A percentile compares a stretch with the other conserved stretches of the same genome.
These are phyloP conservation scores for Cyclargus thomasi DNA, from an alignment of 1,140 invertebrate genomes.

Conservation along the genomic window DNA sequence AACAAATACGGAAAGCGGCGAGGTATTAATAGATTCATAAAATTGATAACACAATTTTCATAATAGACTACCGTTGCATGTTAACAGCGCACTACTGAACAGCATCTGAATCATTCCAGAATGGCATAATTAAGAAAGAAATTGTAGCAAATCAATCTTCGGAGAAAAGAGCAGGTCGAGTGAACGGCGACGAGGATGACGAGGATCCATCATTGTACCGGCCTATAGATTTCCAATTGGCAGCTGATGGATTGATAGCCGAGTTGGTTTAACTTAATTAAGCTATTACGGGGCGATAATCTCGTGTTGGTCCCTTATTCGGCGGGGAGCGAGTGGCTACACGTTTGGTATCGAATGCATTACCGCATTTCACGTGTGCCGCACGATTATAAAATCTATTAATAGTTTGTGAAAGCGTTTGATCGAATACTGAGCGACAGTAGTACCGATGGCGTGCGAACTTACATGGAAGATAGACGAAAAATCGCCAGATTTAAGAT, in stretches of 20 bases:
- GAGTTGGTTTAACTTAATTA: conserved; percentile 1
- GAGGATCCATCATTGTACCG: background rate
- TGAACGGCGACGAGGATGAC: background rate
- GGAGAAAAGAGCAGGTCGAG: background rate
- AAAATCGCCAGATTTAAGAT: background rate
- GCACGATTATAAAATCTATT: conserved; percentile 12
- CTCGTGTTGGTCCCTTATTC: background rate
- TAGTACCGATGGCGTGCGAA: background rate
- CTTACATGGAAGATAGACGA: background rate
- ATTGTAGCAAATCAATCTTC: background rate
- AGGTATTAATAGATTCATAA: background rate
- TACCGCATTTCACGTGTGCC: conserved; percentile 8
- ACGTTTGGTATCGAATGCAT: background rate
- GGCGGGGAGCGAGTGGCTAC: background rate
- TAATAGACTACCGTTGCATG: background rate
- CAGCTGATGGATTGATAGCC: background rate
- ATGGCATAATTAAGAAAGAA: background rate
- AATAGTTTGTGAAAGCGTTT: conserved; percentile 8
- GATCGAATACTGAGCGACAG: background rate
- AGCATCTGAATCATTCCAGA: background rate
- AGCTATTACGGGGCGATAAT: conserved; percentile 2
- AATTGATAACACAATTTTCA: background rate
- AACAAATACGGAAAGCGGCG: background rate
- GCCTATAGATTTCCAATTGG: background rate
- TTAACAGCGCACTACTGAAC: background rate